phyloP scores from a whole-genome alignment of 2,797 vertebrate genomes.

The Pipistrellus nathusii region DNA sequence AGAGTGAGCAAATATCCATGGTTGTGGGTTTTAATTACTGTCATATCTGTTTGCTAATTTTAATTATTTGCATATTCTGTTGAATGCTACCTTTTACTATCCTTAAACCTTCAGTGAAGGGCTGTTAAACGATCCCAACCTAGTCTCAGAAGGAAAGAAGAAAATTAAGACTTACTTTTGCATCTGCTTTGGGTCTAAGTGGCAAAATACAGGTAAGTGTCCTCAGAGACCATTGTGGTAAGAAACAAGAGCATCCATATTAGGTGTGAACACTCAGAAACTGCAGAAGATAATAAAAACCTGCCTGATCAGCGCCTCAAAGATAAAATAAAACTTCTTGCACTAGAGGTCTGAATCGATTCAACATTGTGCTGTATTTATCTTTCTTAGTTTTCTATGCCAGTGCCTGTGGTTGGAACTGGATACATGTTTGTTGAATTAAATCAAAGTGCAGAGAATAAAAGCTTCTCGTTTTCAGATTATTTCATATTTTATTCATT shows the following conservation, averaged over 20 bases:
- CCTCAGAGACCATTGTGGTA: background rate
- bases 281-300: background rate
- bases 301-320: background rate
- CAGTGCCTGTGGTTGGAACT: background rate
- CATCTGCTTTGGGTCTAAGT: constrained; percentile 8
- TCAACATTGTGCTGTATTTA: background rate
- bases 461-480: background rate
- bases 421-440: constrained; percentile 46
- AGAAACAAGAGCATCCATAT: background rate
- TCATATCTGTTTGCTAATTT: constrained; percentile 42
- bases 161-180: background rate
- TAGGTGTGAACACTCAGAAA: background rate
- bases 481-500: constrained; percentile 59
- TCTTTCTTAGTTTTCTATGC: background rate
- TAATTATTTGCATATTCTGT: constrained; percentile 48
- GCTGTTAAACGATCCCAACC: background rate
- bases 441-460: constrained; percentile 25
- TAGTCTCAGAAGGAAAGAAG: constrained; percentile 2
- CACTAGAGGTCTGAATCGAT: background rate
- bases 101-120: background rate
- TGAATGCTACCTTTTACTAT: constrained; percentile 51
- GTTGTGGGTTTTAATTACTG: background rate
- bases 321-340: background rate
- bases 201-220: constrained; percentile 38
- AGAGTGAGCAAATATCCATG: background rate